These are phyloP conservation scores for Drymodes brunneopygia DNA, from an alignment of 2,113 vertebrate species.

Conservation along the genomic window DNA sequence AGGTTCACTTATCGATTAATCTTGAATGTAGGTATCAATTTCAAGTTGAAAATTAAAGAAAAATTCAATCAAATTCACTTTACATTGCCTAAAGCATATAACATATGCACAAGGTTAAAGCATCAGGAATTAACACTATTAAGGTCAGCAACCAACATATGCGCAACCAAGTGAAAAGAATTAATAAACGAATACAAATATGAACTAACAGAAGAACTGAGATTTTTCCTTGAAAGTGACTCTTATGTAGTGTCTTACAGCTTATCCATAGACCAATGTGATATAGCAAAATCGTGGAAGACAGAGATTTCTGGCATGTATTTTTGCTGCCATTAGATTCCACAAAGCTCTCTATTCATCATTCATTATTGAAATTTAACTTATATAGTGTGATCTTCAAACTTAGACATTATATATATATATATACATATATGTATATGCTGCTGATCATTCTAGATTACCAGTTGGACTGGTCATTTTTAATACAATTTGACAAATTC, in stretches of 20 bases:
- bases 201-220: neutral
- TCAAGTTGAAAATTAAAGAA: neutral
- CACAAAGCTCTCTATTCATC: neutral
- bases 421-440: neutral
- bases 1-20: neutral
- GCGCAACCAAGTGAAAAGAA: neutral
- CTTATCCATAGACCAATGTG: neutral
- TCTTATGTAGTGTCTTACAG: accelerated
- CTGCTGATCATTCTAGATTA: neutral
- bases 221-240: neutral
- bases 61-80: neutral
- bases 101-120: neutral
- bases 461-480: neutral
- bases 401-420: neutral
- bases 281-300: neutral
- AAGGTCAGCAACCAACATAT: neutral
- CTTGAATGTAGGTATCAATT: neutral
- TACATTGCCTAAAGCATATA: neutral
- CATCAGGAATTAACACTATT: neutral
- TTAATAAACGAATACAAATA: neutral
- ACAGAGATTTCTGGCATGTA: neutral
- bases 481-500: neutral
- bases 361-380: neutral
- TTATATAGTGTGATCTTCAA: neutral
- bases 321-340: neutral